Evolutionary conservation across 2,113 vertebrate genomes (phyloP).

Genomic region (Platysteira castanea): DNA sequence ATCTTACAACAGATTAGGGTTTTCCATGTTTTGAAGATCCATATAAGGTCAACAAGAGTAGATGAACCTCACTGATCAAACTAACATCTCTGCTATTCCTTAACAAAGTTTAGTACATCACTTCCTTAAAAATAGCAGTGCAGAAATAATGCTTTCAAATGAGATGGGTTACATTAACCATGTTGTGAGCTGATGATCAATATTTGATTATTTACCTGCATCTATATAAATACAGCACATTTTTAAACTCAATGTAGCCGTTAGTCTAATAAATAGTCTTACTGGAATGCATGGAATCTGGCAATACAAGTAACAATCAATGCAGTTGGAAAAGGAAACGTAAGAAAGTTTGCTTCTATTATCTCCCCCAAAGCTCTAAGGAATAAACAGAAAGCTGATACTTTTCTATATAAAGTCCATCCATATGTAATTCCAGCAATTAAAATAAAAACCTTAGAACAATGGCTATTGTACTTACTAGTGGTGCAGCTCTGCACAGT

Average conservation of each 20-base stretch:
- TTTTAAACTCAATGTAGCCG: not conserved
- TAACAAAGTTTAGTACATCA: not conserved
- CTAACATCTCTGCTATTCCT: not conserved
- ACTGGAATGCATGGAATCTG: not conserved
- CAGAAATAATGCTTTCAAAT: not conserved
- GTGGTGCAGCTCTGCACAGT: not conserved
- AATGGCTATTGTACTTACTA: not conserved
- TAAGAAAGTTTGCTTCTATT: not conserved
- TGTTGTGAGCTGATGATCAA: not conserved
- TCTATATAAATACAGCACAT: not conserved
- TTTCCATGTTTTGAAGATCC: not conserved
- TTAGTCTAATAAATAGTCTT: not conserved
- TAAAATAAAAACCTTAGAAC: not conserved
- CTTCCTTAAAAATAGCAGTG: not conserved
- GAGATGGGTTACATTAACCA: not conserved
- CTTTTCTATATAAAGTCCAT: not conserved
- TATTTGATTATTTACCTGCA: not conserved
- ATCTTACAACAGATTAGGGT: fast-evolving
- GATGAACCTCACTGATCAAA: not conserved
- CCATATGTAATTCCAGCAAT: not conserved
- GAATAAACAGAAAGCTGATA: not conserved
- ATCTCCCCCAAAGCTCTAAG: not conserved
- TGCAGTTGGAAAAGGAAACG: not conserved
- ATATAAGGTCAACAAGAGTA: not conserved
- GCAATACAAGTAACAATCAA: not conserved